Conservation (phyloP, 1,140 invertebrate genomes). For the Dreissena polymorpha region DNA sequence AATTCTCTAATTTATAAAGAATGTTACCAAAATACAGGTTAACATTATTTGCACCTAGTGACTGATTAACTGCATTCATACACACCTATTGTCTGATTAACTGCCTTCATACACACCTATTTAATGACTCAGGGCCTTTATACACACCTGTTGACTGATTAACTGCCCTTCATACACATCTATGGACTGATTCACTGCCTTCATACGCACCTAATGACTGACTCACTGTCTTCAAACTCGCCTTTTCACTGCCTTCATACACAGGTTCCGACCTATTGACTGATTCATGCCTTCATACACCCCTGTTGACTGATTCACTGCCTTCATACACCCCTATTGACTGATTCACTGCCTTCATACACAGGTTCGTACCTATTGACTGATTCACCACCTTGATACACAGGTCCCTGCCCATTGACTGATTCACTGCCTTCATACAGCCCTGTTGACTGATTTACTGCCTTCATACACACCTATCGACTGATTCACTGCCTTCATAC, state of each 20-base stretch:
- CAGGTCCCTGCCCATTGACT: too few species aligned
- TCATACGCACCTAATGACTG: slow-evolving; percentile 98
- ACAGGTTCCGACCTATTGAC: slow-evolving; percentile 90
- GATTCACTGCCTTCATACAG: too few species aligned
- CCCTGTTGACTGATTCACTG: slow-evolving; percentile 99
- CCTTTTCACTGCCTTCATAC: slow-evolving; percentile 89
- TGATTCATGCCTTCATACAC: slow-evolving; percentile 99
- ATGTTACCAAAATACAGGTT: too few species aligned
- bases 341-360: slow-evolving; percentile 87
- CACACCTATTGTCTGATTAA: too few species aligned
- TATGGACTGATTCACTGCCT: slow-evolving; percentile 98
- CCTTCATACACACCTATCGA: too few species aligned
- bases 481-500: too few species aligned
- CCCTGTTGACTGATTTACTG: too few species aligned
- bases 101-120: slow-evolving; percentile 72
- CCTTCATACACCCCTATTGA: slow-evolving; percentile 99
- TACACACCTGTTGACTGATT: slow-evolving; percentile 96
- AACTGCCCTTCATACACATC: slow-evolving; percentile 95
- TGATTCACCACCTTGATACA: too few species aligned
- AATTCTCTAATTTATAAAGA: too few species aligned
- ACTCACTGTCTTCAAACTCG: slow-evolving; percentile 84
- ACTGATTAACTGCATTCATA: too few species aligned
- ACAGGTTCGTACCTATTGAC: too few species aligned
- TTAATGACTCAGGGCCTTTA: slow-evolving; percentile 98
- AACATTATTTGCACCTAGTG: too few species aligned